These are phyloP conservation scores for Sebastes itinus DNA, from an alignment of 2,797 vertebrate species.

Conservation along the genomic window DNA sequence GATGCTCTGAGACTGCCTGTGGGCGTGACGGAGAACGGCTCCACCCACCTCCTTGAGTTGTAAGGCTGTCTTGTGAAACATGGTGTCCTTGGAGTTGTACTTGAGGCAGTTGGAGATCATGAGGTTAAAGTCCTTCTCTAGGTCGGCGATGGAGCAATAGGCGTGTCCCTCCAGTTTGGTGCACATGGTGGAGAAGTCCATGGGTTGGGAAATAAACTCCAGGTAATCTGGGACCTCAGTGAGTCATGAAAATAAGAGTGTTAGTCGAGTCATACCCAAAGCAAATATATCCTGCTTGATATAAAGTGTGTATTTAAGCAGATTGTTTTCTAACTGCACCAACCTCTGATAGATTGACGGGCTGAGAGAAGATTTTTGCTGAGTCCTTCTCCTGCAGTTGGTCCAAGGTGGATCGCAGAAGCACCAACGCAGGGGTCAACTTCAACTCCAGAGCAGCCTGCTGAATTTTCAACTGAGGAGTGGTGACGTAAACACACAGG, in stretches of 20 bases:
- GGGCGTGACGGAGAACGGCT: constrained; percentile 91
- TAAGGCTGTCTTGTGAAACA: constrained; percentile 95
- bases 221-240: constrained; percentile 97
- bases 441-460: constrained; percentile 93
- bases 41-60: constrained; percentile 94
- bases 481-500: not conserved
- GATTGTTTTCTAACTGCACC: constrained; percentile 32
- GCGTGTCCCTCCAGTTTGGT: constrained; percentile 94
- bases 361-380: constrained; percentile 92
- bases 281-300: not conserved
- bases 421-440: constrained; percentile 90
- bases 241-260: constrained; percentile 42
- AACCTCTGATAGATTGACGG: constrained; percentile 92
- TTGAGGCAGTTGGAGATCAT: constrained; percentile 99
- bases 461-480: constrained; percentile 90
- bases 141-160: constrained; percentile 91
- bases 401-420: constrained; percentile 92
- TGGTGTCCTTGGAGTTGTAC: constrained; percentile 98
- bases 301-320: not conserved
- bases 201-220: constrained; percentile 97
- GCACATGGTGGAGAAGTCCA: constrained; percentile 98
- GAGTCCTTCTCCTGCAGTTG: constrained; percentile 96
- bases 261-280: constrained; percentile 27
- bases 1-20: constrained; percentile 91
- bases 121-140: constrained; percentile 97